Percentiles rank a stretch among this genome's conserved stretches.
Conservation (phyloP, 2,113 vertebrate species). For the Gobio gobio region DNA sequence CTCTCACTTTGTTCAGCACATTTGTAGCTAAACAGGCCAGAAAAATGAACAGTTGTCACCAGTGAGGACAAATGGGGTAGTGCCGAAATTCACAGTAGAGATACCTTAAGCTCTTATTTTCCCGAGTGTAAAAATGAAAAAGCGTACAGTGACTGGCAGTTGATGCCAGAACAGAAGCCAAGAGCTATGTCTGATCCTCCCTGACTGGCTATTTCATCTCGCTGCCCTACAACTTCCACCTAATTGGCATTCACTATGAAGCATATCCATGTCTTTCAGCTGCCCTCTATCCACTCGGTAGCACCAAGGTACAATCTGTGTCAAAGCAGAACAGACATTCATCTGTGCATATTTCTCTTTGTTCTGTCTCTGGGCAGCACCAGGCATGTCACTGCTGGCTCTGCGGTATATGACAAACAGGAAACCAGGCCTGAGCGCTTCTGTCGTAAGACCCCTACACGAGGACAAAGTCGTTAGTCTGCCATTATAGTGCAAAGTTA, state of each 20-base stretch:
- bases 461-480: slow-evolving; percentile 74
- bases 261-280: slow-evolving; percentile 22
- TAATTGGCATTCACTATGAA: slow-evolving; percentile 26
- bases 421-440: slow-evolving; percentile 34
- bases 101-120: slow-evolving; percentile 21
- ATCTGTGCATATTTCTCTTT: slow-evolving; percentile 17
- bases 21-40: slow-evolving; percentile 10
- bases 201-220: slow-evolving; percentile 21
- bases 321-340: slow-evolving; percentile 22
- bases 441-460: slow-evolving; percentile 64
- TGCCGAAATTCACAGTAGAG: slow-evolving; percentile 1
- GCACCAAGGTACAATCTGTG: slow-evolving; percentile 20
- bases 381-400: not conserved
- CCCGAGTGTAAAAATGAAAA: slow-evolving; percentile 29
- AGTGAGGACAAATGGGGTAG: slow-evolving; percentile 32
- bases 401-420: slow-evolving; percentile 44
- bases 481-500: slow-evolving; percentile 73
- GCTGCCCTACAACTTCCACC: slow-evolving; percentile 23
- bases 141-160: slow-evolving; percentile 19
- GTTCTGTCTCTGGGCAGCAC: not conserved
- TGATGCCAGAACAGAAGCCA: slow-evolving; percentile 21
- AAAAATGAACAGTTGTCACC: slow-evolving; percentile 14
- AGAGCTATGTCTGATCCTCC: slow-evolving; percentile 30
- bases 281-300: slow-evolving; percentile 25
- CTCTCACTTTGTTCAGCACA: not conserved